Conservation (phyloP, 2,113 vertebrate genomes). For the Glaucomys volans region DNA sequence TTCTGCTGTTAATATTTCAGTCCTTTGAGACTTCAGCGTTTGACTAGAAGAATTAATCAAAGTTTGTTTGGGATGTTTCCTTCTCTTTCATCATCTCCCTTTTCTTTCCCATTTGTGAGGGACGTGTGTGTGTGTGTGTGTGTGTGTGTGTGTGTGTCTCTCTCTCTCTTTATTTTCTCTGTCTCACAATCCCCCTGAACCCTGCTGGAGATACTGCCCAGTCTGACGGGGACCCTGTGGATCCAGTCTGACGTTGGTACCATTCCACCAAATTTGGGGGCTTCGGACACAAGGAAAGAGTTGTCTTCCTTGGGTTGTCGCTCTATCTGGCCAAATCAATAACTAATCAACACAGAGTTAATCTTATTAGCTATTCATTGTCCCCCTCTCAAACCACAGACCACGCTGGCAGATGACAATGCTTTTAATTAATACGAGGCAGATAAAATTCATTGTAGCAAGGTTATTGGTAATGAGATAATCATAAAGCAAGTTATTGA, state of each 20-base stretch:
- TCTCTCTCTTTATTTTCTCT: background rate
- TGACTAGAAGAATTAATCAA: background rate
- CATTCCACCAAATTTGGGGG: background rate
- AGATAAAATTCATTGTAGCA: slow-evolving; percentile 88
- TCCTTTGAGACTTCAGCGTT: background rate
- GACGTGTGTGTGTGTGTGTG: background rate
- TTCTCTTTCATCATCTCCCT: background rate
- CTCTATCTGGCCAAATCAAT: slow-evolving; percentile 83
- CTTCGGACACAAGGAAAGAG: slow-evolving; percentile 74
- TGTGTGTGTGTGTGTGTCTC: background rate
- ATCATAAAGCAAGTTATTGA: slow-evolving; percentile 85
- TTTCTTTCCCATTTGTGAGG: background rate
- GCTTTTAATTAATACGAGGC: slow-evolving; percentile 88
- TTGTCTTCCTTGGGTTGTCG: slow-evolving; percentile 67
- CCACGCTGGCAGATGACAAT: slow-evolving; percentile 86
- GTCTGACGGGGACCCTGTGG: background rate
- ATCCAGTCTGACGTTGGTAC: background rate
- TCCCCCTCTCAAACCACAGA: slow-evolving; percentile 67
- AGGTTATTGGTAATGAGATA: slow-evolving; percentile 88
- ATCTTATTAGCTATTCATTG: slow-evolving; percentile 87
- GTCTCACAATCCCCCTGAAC: background rate
- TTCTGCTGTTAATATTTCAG: background rate
- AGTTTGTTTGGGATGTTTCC: background rate
- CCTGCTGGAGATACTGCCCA: background rate
- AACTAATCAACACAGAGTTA: slow-evolving; percentile 84